Base-by-base conservation (phyloP, 2,113 vertebrate species). In the Silurus asotus region DNA sequence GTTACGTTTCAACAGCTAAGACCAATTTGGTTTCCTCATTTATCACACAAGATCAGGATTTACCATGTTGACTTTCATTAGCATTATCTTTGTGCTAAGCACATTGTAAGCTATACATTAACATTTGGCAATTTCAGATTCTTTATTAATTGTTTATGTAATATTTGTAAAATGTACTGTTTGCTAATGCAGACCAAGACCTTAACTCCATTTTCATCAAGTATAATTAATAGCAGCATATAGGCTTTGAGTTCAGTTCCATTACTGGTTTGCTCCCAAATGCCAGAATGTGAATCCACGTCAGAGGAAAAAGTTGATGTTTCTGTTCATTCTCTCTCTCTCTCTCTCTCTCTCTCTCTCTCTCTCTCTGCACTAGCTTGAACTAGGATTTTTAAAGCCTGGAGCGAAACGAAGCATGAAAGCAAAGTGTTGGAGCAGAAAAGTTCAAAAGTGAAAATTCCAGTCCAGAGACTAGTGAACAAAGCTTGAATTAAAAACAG, bases 381-480 rank as follows among this genome's bases (percentile, higher is more conserved):
- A 75, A 65, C 79, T 53, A 49, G 6, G 19, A 69, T 81, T 75
- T 37, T 82, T 69, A 62, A 62, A 82, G 55, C 74, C 79, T 86
- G 62, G 48, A 56, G 77, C 55, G 61, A 76, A 56, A 70, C 55
- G 61, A 76, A 61, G 75, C 58, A 88, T 86, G 67, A 84, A 79
- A 10, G 8, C 51, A 58, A 25, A 85, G 48, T 53, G 48, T 59
- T 69, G 48, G 55, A 84, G 45, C 48, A 65, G 49, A 56, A 82
- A 37, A 58, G 74, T 76, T 64, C 23, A 79, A 89, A 77, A 48
- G 23, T 65, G 48, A 70, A 76, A 62, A 82, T 87, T 58, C 84
- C 65, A 82, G 86, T 61, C 62, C 74, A 83, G 86, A 80, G 55
- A 70, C 20, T 56, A 82, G 74, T 83, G 77, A 80, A 23, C 48